Evolutionary conservation across 1,140 invertebrate genomes (phyloP).

Genomic region (Papilio xuthus): DNA sequence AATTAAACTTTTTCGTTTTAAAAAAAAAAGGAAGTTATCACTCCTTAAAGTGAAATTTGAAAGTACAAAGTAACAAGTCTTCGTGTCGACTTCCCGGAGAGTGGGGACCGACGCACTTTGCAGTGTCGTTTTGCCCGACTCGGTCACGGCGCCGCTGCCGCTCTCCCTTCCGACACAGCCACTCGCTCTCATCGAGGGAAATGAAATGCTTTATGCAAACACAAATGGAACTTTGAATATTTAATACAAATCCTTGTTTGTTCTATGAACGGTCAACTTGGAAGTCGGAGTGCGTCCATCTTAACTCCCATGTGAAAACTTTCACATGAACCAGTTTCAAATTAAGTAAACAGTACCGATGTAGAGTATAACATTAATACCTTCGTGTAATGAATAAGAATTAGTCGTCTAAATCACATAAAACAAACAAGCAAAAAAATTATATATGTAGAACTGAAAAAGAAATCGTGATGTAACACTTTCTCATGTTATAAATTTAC

Average conservation of each 20-base stretch:
- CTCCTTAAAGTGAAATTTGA: background rate
- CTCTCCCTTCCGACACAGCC: background rate
- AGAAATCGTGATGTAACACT: background rate
- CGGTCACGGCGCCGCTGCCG: background rate
- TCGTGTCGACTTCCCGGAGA: background rate
- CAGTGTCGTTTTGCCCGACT: background rate
- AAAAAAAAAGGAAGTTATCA: background rate
- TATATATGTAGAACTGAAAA: too few relatives aligned
- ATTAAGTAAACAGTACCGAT: background rate
- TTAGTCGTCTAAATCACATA: too few relatives aligned
- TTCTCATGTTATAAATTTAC: background rate
- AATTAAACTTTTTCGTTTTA: background rate
- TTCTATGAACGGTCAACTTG: conserved; percentile 8
- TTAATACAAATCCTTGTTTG: conserved; percentile 23
- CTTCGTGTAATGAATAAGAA: background rate
- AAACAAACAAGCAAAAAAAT: too few relatives aligned
- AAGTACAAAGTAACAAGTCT: background rate
- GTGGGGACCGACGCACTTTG: background rate
- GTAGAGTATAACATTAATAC: background rate
- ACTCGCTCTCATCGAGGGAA: background rate
- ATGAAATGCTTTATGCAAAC: conserved; percentile 8
- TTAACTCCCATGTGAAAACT: background rate
- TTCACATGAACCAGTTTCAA: background rate
- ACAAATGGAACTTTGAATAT: conserved; percentile 23
- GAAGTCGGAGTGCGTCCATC: background rate